A percentile compares a stretch with the other conserved stretches of the same genome.
Conservation (phyloP, 2,888 invertebrate species). For the Beris chalybata region DNA sequence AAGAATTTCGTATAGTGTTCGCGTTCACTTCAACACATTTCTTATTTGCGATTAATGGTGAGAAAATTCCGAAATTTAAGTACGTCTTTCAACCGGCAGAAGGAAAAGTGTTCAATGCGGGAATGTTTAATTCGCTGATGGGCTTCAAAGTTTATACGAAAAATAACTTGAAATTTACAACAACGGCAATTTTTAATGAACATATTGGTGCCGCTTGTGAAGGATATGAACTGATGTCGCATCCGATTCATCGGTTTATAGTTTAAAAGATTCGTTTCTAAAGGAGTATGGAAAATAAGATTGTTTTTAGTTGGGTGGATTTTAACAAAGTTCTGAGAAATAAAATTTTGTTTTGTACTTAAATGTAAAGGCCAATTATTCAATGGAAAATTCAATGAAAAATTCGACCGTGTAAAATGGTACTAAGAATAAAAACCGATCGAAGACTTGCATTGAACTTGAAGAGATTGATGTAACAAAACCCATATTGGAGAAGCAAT, state of each 20-base stretch:
- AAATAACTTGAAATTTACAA: not conserved
- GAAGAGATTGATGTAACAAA: no score
- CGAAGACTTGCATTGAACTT: no score
- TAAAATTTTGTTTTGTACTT: no score
- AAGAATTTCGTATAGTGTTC: constrained; percentile 9
- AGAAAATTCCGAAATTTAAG: not conserved
- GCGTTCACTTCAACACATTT: not conserved
- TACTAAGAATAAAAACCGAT: no score
- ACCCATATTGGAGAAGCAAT: no score
- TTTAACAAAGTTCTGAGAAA: no score
- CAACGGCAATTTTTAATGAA: not conserved
- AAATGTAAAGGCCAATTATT: no score
- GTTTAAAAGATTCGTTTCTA: not conserved
- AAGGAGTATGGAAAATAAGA: not conserved
- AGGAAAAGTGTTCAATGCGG: not conserved
- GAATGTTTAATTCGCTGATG: constrained; percentile 2
- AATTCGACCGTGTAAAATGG: no score
- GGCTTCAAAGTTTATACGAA: not conserved
- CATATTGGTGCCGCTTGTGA: not conserved
- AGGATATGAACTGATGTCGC: not conserved
- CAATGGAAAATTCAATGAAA: no score
- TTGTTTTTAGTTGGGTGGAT: no score
- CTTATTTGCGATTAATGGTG: constrained; percentile 5
- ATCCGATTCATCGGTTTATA: not conserved
- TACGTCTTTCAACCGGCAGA: not conserved